Conservation (phyloP, 2,888 invertebrate species). For the Agrochola litura region DNA sequence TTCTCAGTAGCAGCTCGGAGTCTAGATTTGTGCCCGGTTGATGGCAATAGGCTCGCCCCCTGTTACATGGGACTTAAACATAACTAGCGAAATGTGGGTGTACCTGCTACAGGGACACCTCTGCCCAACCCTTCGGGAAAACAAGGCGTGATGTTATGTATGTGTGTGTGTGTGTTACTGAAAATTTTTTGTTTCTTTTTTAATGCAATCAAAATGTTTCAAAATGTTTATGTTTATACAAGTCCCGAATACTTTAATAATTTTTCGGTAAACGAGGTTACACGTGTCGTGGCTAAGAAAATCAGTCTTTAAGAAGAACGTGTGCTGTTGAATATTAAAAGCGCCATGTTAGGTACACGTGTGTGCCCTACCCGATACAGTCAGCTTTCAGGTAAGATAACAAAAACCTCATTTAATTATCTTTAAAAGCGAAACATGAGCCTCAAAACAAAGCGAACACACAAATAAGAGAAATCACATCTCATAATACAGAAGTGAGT, state of each 20-base stretch:
- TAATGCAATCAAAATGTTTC: neutral
- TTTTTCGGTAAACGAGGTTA: neutral
- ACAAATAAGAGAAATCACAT: conserved; percentile 57
- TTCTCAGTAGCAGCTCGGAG: too few species aligned
- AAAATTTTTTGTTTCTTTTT: neutral
- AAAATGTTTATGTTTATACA: neutral
- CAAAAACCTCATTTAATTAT: conserved; percentile 29
- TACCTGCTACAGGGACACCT: too few species aligned
- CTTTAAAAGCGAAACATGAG: conserved; percentile 27
- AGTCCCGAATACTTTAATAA: neutral
- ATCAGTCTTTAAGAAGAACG: neutral
- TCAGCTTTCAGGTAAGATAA: neutral
- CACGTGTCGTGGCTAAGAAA: neutral
- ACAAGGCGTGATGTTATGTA: too few species aligned
- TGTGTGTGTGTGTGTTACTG: neutral
- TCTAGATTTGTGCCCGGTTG: too few species aligned
- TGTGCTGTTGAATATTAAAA: conserved; percentile 12
- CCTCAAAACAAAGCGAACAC: conserved; percentile 44
- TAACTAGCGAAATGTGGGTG: too few species aligned
- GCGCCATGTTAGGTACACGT: too few species aligned
- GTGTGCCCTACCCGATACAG: neutral
- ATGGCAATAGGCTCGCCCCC: too few species aligned
- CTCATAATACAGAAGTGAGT: conserved; percentile 51
- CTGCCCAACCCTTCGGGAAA: too few species aligned
- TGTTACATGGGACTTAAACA: too few species aligned